Base-by-base conservation (phyloP, 1,140 invertebrate genomes). In the Harpegnathos saltator region DNA sequence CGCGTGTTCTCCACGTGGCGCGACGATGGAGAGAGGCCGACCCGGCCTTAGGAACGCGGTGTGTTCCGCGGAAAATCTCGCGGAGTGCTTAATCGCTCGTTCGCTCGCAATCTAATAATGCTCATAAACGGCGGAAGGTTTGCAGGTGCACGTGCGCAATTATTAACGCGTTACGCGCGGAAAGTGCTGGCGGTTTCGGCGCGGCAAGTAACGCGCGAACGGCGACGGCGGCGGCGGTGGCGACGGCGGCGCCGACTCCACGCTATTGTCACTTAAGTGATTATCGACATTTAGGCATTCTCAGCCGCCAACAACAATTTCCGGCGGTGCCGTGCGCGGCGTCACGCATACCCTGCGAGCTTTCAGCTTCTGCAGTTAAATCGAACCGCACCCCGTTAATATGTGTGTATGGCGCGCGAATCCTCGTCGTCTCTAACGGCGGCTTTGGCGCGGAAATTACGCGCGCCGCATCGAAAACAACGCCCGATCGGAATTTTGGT, bases 261-360 rank as follows among this genome's bases (percentile, higher is more conserved):
- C 72, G 75, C 78, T 85, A 87, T 85, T 85, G 78, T 89, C 83
- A 84, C 68, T 88, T 54, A 80, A 88, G 78, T 74, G 86, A 88
- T 89, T 88, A 89, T 89, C 87, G 87, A 89, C 85, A 87, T 83
- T 89, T 89, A 87, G 75, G 82, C 85, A 87, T 85, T 87, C 66
- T 84, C 82, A 81, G 62, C 87, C 83, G 72, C 74, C 74, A 74
- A 80, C 74, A 75, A 82, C 85, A 87, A 89, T 89, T 89, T 81
- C 81, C 87, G 56, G 50, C 80, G 48, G 29, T 58, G 38, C 69
- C 63, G 29, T 5, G 29, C 29, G 29, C 29, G n/a, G 17, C 50
- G 15, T 59, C 14, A 38, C 38, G 5, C 14, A 66, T 50, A 50
- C 38, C 14, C 33, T 56, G 54, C 33, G 44, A 75, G 38, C 58